Evolutionary conservation across 92 coral and sea anemone species (phyloP).

Genomic region (Phenganax marumi): DNA sequence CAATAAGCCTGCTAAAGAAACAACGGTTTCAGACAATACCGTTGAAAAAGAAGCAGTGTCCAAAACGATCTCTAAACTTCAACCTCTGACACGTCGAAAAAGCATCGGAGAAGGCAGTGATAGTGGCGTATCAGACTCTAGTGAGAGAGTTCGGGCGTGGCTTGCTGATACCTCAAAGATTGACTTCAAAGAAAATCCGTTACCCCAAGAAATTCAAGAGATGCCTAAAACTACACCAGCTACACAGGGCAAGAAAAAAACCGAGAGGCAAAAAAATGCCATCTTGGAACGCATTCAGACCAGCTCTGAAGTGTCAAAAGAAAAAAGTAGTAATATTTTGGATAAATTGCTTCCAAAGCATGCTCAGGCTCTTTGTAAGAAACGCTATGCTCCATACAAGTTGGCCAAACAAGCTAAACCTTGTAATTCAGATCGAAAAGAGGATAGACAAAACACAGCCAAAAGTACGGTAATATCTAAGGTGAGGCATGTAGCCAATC

Average conservation of each 20-base stretch:
- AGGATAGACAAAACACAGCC: constrained; percentile 16
- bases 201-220: not conserved
- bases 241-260: not conserved
- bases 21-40: no score
- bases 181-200: constrained; percentile 19
- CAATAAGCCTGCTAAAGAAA: no score
- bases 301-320: not conserved
- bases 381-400: constrained; percentile 30
- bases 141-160: constrained; percentile 30
- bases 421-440: not conserved
- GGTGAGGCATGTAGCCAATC: not conserved
- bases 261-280: not conserved
- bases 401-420: not conserved
- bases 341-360: constrained; percentile 18
- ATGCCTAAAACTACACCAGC: not conserved
- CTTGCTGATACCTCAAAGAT: constrained; percentile 22
- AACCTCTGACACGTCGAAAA: not conserved
- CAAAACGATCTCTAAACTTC: constrained; percentile 3
- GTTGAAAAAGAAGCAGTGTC: not conserved
- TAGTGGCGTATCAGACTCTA: constrained; percentile 22
- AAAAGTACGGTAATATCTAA: not conserved
- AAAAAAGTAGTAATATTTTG: constrained; percentile 2
- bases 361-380: constrained; percentile 1
- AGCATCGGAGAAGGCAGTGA: constrained; percentile 19
- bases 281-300: constrained; percentile 1